Conservation (phyloP, 2,888 invertebrate species). For the Isotomurus palustris region DNA sequence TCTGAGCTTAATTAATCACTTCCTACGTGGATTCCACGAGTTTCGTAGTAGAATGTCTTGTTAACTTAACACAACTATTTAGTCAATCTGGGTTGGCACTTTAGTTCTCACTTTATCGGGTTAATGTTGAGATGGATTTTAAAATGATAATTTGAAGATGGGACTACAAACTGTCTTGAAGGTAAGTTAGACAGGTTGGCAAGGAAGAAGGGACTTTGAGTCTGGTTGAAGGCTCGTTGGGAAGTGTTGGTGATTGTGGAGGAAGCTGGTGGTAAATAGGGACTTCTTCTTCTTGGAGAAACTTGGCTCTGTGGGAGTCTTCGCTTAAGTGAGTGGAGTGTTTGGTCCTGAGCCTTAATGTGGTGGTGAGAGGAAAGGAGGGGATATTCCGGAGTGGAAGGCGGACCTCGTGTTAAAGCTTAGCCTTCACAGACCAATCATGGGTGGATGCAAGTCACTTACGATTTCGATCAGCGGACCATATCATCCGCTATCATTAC, state of each 20-base stretch:
- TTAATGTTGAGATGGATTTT: no score
- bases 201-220: no score
- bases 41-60: no score
- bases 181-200: no score
- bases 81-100: no score
- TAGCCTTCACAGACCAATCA: conserved; percentile 45
- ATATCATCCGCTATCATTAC: no score
- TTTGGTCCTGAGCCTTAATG: neutral
- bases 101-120: no score
- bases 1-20: no score
- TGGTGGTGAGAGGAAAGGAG: neutral
- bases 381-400: conserved; percentile 15
- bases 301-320: neutral
- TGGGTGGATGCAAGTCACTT: conserved; percentile 41
- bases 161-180: no score
- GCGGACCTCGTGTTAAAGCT: conserved; percentile 35
- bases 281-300: neutral
- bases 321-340: neutral
- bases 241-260: neutral
- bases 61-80: no score
- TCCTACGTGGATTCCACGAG: no score
- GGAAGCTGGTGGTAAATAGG: neutral
- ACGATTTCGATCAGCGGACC: conserved; percentile 42
- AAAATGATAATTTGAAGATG: no score
- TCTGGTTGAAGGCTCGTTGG: neutral